Evolutionary conservation across 2,888 invertebrate species (phyloP), one percentile per base, ranked within the genome.

Genomic region (Candidula unifasciata): DNA sequence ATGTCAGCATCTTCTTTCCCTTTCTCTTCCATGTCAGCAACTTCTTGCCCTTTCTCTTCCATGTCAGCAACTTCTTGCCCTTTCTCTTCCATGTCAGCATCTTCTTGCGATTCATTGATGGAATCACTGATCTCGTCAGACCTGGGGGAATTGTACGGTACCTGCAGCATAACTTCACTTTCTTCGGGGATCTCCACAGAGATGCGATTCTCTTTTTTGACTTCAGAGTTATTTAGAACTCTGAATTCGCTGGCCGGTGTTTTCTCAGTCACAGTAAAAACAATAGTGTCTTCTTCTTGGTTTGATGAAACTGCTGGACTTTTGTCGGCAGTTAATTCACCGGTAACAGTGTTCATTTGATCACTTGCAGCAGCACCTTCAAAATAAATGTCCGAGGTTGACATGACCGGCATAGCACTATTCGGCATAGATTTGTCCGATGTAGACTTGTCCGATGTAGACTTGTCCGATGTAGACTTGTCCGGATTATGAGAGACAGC

Each of bases 111-210:
- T 27, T 52, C 52, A 3, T 30, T 30, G 33, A 52, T 69, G 30
- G n/a, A 6, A 18, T 69, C 78, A n/a, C 27, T 24, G 33, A 57
- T 18, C 1, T 68, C 44, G 13, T 44, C n/a, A 60, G 52, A 35
- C 66, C 5, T 37, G 21, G 79, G 66, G 35, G 66, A 33, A 30
- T 79, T 79, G 35, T 35, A 64, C 24, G 79, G 66, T 37, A 79
- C 44, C 6, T 18, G n/a, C n/a, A 64, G 24, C 37, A 44, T 30
- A 44, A 18, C 44, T 24, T 37, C 78, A 37, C 18, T 35, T 3
- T 69, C 69, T 69, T 71, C 71, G 3, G 37, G 16, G 1, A 71
- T 24, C 21, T n/a, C 5, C 6, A 44, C 24, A 71, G 44, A 24
- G 6, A 37, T 44, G 37, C 37, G 24, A 24, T 71, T 24, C 24